phyloP scores from a whole-genome alignment of 2,113 vertebrate genomes.

The Eretmochelys imbricata region DNA sequence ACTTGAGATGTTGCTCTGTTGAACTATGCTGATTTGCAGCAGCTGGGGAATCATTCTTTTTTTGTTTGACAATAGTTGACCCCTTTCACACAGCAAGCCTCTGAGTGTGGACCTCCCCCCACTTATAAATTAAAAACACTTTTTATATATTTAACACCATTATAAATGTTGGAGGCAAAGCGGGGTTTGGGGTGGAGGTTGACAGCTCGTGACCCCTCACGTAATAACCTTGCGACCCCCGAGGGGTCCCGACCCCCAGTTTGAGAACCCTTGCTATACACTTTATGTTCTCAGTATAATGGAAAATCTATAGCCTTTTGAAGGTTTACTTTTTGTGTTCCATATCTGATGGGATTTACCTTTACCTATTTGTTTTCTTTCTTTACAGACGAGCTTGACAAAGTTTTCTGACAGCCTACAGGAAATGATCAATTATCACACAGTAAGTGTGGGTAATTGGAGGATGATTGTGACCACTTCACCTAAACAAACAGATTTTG shows the following conservation, averaged over 20 bases:
- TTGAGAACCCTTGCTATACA: accelerated
- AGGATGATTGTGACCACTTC: accelerated
- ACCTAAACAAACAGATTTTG: neutral
- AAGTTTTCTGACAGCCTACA: slow-evolving; percentile 97
- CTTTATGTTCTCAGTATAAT: neutral
- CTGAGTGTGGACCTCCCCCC: too few relatives aligned
- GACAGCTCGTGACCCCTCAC: too few relatives aligned
- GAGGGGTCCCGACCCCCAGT: too few relatives aligned
- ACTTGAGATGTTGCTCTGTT: neutral
- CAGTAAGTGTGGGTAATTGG: slow-evolving; percentile 82
- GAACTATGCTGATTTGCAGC: neutral
- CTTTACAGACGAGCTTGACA: slow-evolving; percentile 87
- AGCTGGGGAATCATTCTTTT: neutral
- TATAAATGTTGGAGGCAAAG: too few relatives aligned
- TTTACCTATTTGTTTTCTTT: slow-evolving; percentile 48
- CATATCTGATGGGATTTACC: neutral
- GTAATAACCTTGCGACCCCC: too few relatives aligned
- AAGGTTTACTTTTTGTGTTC: neutral
- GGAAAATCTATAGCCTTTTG: neutral
- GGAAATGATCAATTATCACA: slow-evolving; percentile 99
- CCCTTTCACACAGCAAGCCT: too few relatives aligned
- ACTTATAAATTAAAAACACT: too few relatives aligned
- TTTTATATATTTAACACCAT: too few relatives aligned
- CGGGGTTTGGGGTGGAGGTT: too few relatives aligned
- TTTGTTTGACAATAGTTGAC: neutral